Evolutionary conservation across 2,113 vertebrate species (phyloP).

Genomic region (Salvelinus sp.): DNA sequence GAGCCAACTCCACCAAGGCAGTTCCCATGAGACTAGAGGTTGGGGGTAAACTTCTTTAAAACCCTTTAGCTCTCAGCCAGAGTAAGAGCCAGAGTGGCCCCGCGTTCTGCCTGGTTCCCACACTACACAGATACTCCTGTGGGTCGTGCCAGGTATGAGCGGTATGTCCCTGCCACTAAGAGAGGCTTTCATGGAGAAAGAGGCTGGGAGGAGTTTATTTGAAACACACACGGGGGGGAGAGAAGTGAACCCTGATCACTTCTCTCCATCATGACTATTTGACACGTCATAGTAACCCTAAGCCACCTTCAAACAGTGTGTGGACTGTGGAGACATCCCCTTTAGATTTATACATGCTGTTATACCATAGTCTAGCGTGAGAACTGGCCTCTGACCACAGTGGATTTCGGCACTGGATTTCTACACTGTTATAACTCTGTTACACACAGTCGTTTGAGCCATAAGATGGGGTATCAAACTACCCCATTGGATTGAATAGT

Average conservation of each 20-base stretch:
- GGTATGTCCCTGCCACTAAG: constrained; percentile 56
- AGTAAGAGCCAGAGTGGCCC: constrained; percentile 16
- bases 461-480: constrained; percentile 50
- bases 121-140: constrained; percentile 37
- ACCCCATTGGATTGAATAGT: constrained; percentile 74
- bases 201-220: constrained; percentile 42
- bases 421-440: constrained; percentile 51
- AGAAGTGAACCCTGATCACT: constrained; percentile 1
- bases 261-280: neutral
- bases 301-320: constrained; percentile 17
- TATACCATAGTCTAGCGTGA: constrained; percentile 35
- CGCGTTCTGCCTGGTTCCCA: constrained; percentile 33
- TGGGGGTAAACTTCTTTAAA: no score
- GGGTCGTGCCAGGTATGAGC: constrained; percentile 51
- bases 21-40: constrained; percentile 11
- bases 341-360: constrained; percentile 22
- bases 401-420: constrained; percentile 34
- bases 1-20: constrained; percentile 5
- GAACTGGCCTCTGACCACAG: constrained; percentile 37
- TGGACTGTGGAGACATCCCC: constrained; percentile 20
- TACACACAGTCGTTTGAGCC: constrained; percentile 40
- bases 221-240: neutral
- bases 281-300: constrained; percentile 22
- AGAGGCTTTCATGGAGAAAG: constrained; percentile 21
- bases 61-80: no score